Percentiles rank a stretch among this genome's conserved stretches.
Evolutionary conservation across 1,140 invertebrate genomes (phyloP).

Genomic region (Drosophila simulans): DNA sequence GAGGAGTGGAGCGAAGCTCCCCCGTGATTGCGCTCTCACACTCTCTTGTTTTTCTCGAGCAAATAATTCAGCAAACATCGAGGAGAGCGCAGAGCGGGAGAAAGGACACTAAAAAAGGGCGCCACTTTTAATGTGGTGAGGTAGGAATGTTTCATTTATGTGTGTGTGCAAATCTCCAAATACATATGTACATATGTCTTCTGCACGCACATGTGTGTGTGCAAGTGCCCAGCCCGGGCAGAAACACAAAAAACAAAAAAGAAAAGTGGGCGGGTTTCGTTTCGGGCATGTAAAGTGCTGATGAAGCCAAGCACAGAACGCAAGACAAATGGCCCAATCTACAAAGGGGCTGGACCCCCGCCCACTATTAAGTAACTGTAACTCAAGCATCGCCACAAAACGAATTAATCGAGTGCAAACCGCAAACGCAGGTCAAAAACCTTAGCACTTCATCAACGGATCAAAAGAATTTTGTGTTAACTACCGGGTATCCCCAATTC

Average conservation of each 20-base stretch:
- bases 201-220: conserved; percentile 32
- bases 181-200: conserved; percentile 23
- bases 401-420: conserved; percentile 8
- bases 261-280: conserved; percentile 57
- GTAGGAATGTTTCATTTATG: conserved; percentile 52
- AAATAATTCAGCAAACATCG: conserved; percentile 51
- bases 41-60: conserved; percentile 47
- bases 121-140: conserved; percentile 80
- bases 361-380: conserved; percentile 43
- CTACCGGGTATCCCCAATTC: not conserved
- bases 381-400: conserved; percentile 12
- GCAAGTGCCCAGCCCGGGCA: conserved; percentile 54
- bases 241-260: conserved; percentile 11
- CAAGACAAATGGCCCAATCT: conserved; percentile 47
- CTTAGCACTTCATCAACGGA: not conserved
- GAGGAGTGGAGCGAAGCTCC: not conserved
- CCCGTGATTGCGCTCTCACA: conserved; percentile 26
- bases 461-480: not conserved
- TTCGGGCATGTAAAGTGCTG: conserved; percentile 39
- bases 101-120: conserved; percentile 69
- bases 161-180: conserved; percentile 25
- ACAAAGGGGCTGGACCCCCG: conserved; percentile 19
- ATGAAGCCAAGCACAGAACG: conserved; percentile 60
- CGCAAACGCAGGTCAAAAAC: not conserved
- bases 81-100: conserved; percentile 38